These are phyloP conservation scores for Phalacrocorax brasilianus DNA, from an alignment of 2,113 vertebrate species.

Conservation along the genomic window DNA sequence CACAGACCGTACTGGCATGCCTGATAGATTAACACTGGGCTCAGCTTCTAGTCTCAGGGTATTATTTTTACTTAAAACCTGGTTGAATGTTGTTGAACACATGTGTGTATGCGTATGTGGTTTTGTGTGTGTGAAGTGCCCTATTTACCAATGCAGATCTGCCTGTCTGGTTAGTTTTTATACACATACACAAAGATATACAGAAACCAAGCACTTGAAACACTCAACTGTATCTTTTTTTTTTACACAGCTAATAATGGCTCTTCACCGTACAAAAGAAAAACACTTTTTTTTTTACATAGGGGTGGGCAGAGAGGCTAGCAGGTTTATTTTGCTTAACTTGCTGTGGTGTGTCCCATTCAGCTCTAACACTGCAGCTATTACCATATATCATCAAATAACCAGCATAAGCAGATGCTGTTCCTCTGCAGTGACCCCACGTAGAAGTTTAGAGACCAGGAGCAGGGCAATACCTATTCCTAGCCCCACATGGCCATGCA, in stretches of 20 bases:
- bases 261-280: conserved; percentile 44
- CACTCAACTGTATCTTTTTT: conserved; percentile 16
- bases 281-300: not conserved
- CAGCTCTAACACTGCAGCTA: conserved; percentile 7
- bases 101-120: not conserved
- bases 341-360: conserved; percentile 26
- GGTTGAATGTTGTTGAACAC: conserved; percentile 45
- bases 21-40: conserved; percentile 44
- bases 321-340: conserved; percentile 44
- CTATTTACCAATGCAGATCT: conserved; percentile 32
- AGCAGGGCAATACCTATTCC: not conserved
- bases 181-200: not conserved
- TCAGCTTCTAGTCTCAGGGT: conserved; percentile 12
- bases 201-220: conserved; percentile 53
- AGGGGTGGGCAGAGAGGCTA: not conserved
- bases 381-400: conserved; percentile 52
- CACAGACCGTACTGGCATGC: conserved; percentile 30
- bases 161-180: conserved; percentile 39
- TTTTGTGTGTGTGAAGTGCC: conserved; percentile 19
- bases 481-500: not conserved
- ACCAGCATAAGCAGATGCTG: conserved; percentile 38
- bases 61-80: conserved; percentile 62
- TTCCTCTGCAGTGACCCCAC: not conserved
- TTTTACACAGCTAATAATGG: conserved; percentile 26
- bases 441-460: not conserved